Base-by-base conservation (phyloP, 2,113 vertebrate genomes). In the Archilochus colubris region DNA sequence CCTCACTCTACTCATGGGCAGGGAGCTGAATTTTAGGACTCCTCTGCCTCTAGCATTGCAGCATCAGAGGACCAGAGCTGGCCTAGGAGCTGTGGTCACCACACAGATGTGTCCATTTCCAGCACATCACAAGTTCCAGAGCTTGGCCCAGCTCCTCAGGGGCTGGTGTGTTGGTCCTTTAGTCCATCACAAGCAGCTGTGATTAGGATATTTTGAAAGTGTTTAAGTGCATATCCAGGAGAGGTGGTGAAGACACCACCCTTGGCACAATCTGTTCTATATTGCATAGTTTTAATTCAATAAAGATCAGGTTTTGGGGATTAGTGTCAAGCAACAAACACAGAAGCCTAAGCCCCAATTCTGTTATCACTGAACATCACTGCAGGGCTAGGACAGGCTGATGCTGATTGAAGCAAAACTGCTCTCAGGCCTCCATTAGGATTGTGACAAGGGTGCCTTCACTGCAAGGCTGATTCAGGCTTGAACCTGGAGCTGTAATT, bases 281-380 rank as follows among this genome's bases (percentile, higher is more conserved):
- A 72, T 95, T 96, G 94, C 95, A 96, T 93, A 97, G 95, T 82
- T 96, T 61, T 44, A 54, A 0, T 62, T 91, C 43, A 78, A 0
- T 59, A 61, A 88, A 48, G 27, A 31, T 83, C 61, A 30, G 7
- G 27, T 16, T 61, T 57, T 77, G 51, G 62, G 84, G 21, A 15
- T 46, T 59, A 22, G 43, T 48, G 15, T 44, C 30, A 43, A 72
- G 33, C 38, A 50, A 53, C 53, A 59, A 54, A 9, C 19, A 2
- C 12, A 17, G 73, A 27, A 50, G 53, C 43, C 44, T 63, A 25
- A 25, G 27, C 43, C 78, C 55, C 8, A 18, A 0, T 59, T 58
- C 67, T 86, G 59, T 43, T 68, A 0, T 8, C 0, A 0, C 1
- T 82, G 44, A n/a, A 72, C 57, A 38, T 27, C 9, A 1, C n/a